Evolutionary conservation across 2,113 vertebrate genomes (phyloP).

Genomic region (Danionella cerebrum): DNA sequence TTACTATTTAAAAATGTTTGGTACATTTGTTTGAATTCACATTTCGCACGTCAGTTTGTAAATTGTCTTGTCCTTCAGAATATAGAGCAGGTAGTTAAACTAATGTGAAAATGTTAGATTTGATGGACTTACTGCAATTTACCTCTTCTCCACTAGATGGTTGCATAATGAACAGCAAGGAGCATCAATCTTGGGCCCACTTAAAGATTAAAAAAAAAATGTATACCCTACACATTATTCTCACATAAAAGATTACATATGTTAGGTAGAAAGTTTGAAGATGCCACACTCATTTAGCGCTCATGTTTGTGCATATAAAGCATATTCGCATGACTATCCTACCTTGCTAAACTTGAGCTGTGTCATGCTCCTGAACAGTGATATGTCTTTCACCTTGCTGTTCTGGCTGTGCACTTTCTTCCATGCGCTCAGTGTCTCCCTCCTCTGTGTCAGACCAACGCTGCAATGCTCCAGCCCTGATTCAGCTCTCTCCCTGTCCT

Average conservation of each 20-base stretch:
- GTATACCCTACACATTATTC: too few species aligned
- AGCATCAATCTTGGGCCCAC: neutral
- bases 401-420: slow-evolving; percentile 18
- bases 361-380: neutral
- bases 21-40: too few species aligned
- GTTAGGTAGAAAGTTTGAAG: neutral
- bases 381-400: slow-evolving; percentile 1
- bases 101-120: neutral
- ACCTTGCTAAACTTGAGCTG: neutral
- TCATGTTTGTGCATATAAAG: neutral
- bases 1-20: too few species aligned
- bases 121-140: slow-evolving; percentile 23
- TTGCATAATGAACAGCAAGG: neutral
- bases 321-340: neutral
- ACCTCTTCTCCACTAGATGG: slow-evolving; percentile 24
- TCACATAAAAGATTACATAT: neutral
- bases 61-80: neutral
- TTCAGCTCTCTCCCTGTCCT: slow-evolving; percentile 32
- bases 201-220: too few species aligned
- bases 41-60: too few species aligned
- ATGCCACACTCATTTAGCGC: neutral
- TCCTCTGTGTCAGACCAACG: slow-evolving; percentile 16
- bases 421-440: slow-evolving; percentile 32
- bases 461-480: neutral
- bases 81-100: too few species aligned